Evolutionary conservation across 1,140 invertebrate species (phyloP).

Genomic region (Trachelipus rathkii): DNA sequence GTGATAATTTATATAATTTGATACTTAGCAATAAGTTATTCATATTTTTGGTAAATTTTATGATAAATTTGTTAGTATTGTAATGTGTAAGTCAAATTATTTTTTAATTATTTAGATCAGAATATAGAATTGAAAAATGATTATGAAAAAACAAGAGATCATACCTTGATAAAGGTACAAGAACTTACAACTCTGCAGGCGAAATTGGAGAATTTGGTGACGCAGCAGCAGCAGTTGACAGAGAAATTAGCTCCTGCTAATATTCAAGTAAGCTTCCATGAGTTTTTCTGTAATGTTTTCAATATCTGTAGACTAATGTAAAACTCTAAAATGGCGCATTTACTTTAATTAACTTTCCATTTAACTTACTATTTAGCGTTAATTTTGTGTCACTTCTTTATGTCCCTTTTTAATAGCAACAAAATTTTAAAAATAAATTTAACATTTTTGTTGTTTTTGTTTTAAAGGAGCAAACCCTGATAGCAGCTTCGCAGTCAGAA

Average conservation of each 20-base stretch:
- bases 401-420: not conserved
- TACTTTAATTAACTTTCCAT: not conserved
- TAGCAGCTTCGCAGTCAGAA: constrained; percentile 27
- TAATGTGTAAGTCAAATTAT: not conserved
- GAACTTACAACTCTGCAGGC: not conserved
- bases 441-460: constrained; percentile 12
- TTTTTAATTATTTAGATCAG: not conserved
- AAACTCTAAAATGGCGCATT: not conserved
- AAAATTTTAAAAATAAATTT: no score
- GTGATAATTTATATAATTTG: not conserved
- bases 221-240: not conserved
- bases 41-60: not conserved
- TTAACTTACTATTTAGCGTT: not conserved
- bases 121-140: not conserved
- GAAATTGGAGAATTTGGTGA: not conserved
- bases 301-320: not conserved
- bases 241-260: not conserved
- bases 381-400: not conserved
- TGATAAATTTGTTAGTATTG: not conserved
- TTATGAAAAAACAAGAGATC: not conserved
- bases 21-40: no score
- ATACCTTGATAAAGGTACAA: not conserved
- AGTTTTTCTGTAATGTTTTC: not conserved
- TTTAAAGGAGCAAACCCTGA: constrained; percentile 19
- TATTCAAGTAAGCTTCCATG: not conserved